Percentiles rank a stretch among this genome's conserved stretches.
These are phyloP conservation scores for Pseudopodoces humilis DNA, from an alignment of 2,113 vertebrate species.

Conservation along the genomic window DNA sequence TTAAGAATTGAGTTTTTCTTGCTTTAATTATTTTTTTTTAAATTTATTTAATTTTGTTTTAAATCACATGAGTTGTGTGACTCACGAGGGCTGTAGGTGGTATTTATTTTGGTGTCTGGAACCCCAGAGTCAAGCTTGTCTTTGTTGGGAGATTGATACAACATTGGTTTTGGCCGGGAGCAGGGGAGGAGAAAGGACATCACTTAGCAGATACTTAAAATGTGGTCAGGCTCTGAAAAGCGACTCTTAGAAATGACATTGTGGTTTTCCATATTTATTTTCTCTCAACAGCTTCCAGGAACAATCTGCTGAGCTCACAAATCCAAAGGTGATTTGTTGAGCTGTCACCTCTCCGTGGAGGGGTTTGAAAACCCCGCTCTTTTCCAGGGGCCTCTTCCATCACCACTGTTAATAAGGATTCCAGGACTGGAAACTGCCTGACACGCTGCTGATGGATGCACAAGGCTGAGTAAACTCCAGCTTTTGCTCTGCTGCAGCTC, in stretches of 20 bases:
- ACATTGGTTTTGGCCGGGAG: conserved; percentile 45
- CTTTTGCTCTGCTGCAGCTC: neutral
- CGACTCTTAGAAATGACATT: conserved; percentile 63
- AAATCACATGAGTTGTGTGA: conserved; percentile 21
- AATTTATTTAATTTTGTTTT: neutral
- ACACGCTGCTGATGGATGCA: conserved; percentile 50
- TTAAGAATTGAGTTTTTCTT: neutral
- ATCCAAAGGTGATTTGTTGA: conserved; percentile 61
- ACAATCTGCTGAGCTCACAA: conserved; percentile 65
- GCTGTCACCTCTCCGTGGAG: neutral
- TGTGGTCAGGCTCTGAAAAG: conserved; percentile 67
- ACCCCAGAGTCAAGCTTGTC: neutral
- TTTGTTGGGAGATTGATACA: conserved; percentile 52
- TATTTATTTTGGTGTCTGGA: conserved; percentile 53
- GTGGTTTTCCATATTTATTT: conserved; percentile 70
- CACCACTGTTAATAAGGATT: neutral
- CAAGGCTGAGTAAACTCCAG: neutral
- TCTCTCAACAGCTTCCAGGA: conserved; percentile 66
- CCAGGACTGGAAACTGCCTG: conserved; percentile 7
- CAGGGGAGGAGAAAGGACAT: conserved; percentile 58
- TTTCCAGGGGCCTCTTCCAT: conserved; percentile 41
- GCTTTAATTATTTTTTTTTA: neutral
- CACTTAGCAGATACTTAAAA: conserved; percentile 70
- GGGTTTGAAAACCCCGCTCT: conserved; percentile 1
- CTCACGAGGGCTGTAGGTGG: conserved; percentile 37